phyloP scores from a whole-genome alignment of 2,888 invertebrate genomes.

The Leucozona laternaria region DNA sequence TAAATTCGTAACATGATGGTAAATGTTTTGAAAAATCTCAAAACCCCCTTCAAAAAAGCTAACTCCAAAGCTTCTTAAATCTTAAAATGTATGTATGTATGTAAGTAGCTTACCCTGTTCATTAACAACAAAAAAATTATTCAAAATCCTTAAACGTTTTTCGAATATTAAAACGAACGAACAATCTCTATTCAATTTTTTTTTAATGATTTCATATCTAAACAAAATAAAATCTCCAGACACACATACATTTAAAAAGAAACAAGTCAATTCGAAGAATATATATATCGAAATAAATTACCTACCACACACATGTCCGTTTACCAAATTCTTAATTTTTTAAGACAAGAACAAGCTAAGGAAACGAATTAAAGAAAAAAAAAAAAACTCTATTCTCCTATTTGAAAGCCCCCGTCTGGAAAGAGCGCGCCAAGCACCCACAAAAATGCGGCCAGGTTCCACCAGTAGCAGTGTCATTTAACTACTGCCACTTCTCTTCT shows the following conservation, averaged over 20 bases:
- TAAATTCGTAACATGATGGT: too few relatives aligned
- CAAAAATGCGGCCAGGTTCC: slow-evolving; percentile 30
- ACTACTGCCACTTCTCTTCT: slow-evolving; percentile 4
- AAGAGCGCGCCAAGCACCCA: slow-evolving; percentile 6
- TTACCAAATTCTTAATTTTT: slow-evolving; percentile 3
- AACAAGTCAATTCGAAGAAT: slow-evolving; percentile 62
- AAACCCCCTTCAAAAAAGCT: too few relatives aligned
- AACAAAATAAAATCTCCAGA: slow-evolving; percentile 51
- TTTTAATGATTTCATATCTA: neutral
- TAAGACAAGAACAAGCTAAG: neutral
- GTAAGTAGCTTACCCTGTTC: too few relatives aligned
- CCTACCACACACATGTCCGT: slow-evolving; percentile 55
- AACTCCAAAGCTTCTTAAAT: too few relatives aligned
- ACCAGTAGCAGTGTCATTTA: slow-evolving; percentile 11
- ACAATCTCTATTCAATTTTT: neutral
- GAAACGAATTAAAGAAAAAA: neutral
- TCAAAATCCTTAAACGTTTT: neutral
- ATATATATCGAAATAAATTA: slow-evolving; percentile 54
- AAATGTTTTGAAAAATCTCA: too few relatives aligned
- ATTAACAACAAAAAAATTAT: too few relatives aligned
- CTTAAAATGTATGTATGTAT: too few relatives aligned
- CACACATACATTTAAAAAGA: slow-evolving; percentile 59
- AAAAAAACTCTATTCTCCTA: neutral
- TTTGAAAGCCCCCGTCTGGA: neutral
- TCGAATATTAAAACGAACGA: neutral